Base-by-base conservation (phyloP, 2,888 invertebrate species). In the Argynnis bischoffii region DNA sequence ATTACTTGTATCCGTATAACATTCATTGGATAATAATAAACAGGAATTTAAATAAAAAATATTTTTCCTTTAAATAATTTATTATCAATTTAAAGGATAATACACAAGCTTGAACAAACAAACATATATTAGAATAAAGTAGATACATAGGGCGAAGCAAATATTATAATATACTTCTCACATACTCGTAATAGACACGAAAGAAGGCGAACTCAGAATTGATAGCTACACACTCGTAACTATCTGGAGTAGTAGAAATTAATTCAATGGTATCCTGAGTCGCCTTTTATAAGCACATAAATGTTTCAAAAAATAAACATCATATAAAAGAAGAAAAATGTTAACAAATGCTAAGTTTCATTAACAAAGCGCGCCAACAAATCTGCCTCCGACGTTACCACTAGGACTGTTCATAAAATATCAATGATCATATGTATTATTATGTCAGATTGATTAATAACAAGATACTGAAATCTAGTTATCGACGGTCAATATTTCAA, bases 41-140 rank as follows among this genome's bases (percentile, higher is more conserved):
- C 5, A 31, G 15, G 21, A 11, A 13, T 26, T 48, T 15, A 47
- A 6, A 54, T n/a, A 26, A 61, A 66, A 56, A 64, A 54, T 41
- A 59, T 21, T 35, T 70, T 68, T 70, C 41, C 66, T 73, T 73
- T 57, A 54, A 67, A 75, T 69, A 50, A 51, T 67, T 67, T 68
- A 69, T 67, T 71, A 71, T 75, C 69, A 74, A 77, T 79, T 72
- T 76, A 86, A 83, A 84, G 76, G 77, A 81, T 80, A 76, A 77
- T 85, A 88, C 84, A 86, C 78, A 87, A 87, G 87, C 87, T 84
- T 79, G 79, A 82, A 82, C 69, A 78, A 81, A 83, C 66, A 67
- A 64, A 55, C 72, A 78, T 83, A 86, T 84, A 83, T 76, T 69
- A 79, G 78, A 72, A 82, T 77, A 67, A 88, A 85, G 83, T 77